A percentile compares a stretch with the other conserved stretches of the same genome.
Conservation (phyloP, 2,797 vertebrate genomes). For the Amblyopsis hoosieri region DNA sequence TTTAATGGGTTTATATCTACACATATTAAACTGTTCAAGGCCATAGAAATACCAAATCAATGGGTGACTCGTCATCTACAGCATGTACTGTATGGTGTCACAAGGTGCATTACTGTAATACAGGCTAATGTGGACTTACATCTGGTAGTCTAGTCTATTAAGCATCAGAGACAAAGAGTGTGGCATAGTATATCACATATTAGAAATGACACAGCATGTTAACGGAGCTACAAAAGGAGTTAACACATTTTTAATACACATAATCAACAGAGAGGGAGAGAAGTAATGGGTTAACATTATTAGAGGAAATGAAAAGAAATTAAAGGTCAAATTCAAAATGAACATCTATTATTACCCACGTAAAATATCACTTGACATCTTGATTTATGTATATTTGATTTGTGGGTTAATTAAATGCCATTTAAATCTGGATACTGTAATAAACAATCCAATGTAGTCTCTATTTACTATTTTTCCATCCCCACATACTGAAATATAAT, state of each 20-base stretch:
- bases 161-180: slow-evolving; percentile 73
- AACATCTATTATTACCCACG: slow-evolving; percentile 28
- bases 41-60: slow-evolving; percentile 67
- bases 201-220: slow-evolving; percentile 56
- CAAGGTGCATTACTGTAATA: slow-evolving; percentile 28
- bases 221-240: slow-evolving; percentile 41
- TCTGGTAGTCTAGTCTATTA: slow-evolving; percentile 77
- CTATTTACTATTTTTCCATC: too few species aligned
- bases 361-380: slow-evolving; percentile 15
- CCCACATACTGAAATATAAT: too few species aligned
- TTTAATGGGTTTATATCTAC: not conserved
- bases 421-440: too few species aligned
- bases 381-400: slow-evolving; percentile 28
- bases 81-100: slow-evolving; percentile 38
- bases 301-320: slow-evolving; percentile 39
- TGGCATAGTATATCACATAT: slow-evolving; percentile 70
- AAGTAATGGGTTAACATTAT: slow-evolving; percentile 54
- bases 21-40: slow-evolving; percentile 61
- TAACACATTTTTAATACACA: slow-evolving; percentile 53
- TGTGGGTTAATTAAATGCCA: too few species aligned
- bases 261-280: slow-evolving; percentile 39
- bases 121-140: slow-evolving; percentile 69
- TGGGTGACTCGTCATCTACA: slow-evolving; percentile 62
- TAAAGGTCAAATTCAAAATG: slow-evolving; percentile 44
- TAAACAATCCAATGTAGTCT: too few species aligned